phyloP scores from a whole-genome alignment of 2,113 vertebrate genomes.

The Synodontis membranacea region DNA sequence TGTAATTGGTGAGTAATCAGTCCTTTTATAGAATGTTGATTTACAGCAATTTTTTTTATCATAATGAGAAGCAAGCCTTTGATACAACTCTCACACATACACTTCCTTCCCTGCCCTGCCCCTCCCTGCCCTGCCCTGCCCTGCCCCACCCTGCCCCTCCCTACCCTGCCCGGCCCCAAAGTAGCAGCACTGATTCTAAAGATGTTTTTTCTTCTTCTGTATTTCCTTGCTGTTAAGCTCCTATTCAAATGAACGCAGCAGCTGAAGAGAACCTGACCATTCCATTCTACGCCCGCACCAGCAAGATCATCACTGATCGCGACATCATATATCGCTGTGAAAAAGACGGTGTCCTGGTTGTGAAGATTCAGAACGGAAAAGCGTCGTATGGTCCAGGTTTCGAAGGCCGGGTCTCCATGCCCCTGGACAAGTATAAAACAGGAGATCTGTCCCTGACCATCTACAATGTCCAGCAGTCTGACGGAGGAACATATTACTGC shows the following conservation, averaged over 20 bases:
- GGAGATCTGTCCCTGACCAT: conserved; percentile 33
- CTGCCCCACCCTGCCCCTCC: too few species aligned
- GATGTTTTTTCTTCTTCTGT: not conserved
- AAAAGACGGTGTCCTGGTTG: not conserved
- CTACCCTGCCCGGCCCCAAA: too few species aligned
- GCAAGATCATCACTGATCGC: not conserved
- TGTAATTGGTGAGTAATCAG: not conserved
- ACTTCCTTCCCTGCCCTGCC: too few species aligned
- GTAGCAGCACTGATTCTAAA: too few species aligned
- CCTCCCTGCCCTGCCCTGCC: too few species aligned
- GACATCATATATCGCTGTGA: not conserved
- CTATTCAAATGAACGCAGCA: not conserved
- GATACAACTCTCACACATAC: too few species aligned
- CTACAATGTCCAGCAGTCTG: not conserved
- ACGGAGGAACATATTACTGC: conserved; percentile 26
- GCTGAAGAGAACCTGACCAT: not conserved
- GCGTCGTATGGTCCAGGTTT: not conserved
- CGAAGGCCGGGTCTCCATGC: not conserved
- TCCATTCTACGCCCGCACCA: not conserved
- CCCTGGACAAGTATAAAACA: not conserved
- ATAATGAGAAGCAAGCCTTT: too few species aligned
- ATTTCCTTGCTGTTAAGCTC: not conserved
- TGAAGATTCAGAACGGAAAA: not conserved
- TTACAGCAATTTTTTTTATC: not conserved
- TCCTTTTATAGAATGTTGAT: not conserved